A percentile compares a stretch with the other conserved stretches of the same genome.
Evolutionary conservation across 2,888 invertebrate species (phyloP).

Genomic region (Neelides folsomi): DNA sequence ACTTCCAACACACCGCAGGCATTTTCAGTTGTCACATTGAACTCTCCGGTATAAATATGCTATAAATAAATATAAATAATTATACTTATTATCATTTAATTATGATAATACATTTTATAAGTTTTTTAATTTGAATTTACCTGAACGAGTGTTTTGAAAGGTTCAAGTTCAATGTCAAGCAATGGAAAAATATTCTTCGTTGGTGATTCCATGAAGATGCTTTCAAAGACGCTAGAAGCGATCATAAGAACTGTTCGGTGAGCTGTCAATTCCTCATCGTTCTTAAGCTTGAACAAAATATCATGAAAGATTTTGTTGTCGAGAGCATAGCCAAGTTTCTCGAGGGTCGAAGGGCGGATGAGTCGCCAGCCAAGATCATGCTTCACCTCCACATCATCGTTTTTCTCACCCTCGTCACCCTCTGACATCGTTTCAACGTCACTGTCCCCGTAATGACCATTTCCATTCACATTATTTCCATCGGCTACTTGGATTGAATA

Average conservation of each 20-base stretch:
- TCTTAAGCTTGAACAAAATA: conserved; percentile 17
- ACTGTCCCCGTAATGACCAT: neutral
- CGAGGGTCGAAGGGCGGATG: conserved; percentile 12
- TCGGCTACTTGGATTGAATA: too few species aligned
- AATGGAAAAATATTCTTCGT: conserved; percentile 9
- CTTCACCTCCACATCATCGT: neutral
- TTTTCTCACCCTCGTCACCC: neutral
- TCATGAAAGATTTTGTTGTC: conserved; percentile 17
- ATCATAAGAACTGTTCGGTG: conserved; percentile 21
- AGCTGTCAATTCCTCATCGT: conserved; percentile 15
- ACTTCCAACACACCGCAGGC: conserved; percentile 15
- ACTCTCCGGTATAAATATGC: conserved; percentile 21
- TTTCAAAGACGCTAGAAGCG: conserved; percentile 25
- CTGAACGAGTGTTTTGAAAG: conserved; percentile 20
- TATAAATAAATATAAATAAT: conserved; percentile 8
- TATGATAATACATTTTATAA: neutral
- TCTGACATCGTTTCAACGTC: neutral
- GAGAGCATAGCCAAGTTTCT: conserved; percentile 18
- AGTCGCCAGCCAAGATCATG: conserved; percentile 14
- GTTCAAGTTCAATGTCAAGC: conserved; percentile 17
- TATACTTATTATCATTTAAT: neutral
- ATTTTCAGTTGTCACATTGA: conserved; percentile 13
- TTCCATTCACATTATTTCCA: conserved; percentile 1
- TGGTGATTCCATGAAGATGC: conserved; percentile 19
- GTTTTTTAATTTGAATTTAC: too few species aligned